Conservation (phyloP, 2,888 invertebrate genomes). For the Itoplectis maculator region DNA sequence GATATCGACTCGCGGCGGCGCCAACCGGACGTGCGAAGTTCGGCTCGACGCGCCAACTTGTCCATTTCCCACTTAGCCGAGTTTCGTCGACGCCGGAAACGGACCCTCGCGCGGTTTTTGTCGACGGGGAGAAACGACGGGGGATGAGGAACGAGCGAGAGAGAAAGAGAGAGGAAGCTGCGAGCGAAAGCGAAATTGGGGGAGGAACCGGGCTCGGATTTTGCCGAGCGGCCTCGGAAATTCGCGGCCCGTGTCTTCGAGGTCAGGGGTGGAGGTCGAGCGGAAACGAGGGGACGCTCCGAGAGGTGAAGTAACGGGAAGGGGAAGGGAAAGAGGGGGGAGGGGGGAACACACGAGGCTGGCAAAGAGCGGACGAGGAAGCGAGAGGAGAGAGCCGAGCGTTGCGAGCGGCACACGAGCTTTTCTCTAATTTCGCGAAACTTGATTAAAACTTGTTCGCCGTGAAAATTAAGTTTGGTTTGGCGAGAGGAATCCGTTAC, state of each 20-base stretch:
- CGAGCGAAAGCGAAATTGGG: constrained; percentile 50
- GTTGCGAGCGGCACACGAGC: constrained; percentile 69
- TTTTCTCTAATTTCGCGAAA: constrained; percentile 81
- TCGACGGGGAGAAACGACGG: constrained; percentile 26
- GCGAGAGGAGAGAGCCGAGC: constrained; percentile 28
- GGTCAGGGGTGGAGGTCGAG: constrained; percentile 46
- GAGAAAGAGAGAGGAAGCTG: background rate
- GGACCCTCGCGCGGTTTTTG: constrained; percentile 45
- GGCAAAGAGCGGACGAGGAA: constrained; percentile 44
- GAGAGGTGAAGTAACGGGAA: constrained; percentile 47
- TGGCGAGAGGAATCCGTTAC: constrained; percentile 73
- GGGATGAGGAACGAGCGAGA: background rate
- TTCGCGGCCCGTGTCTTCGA: constrained; percentile 21
- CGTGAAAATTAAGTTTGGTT: constrained; percentile 80
- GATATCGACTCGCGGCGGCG: constrained; percentile 71
- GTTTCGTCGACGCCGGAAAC: constrained; percentile 64
- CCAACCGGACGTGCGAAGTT: constrained; percentile 74
- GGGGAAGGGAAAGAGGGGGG: constrained; percentile 19
- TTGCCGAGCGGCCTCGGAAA: too few relatives aligned
- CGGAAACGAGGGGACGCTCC: constrained; percentile 53
- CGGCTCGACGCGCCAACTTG: constrained; percentile 76
- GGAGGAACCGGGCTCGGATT: constrained; percentile 35
- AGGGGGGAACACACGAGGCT: constrained; percentile 51
- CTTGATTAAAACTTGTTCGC: constrained; percentile 82
- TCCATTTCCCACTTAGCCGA: constrained; percentile 76